phyloP scores from a whole-genome alignment of 1,140 invertebrate genomes.

The Pseudomyrmex dendroicus region DNA sequence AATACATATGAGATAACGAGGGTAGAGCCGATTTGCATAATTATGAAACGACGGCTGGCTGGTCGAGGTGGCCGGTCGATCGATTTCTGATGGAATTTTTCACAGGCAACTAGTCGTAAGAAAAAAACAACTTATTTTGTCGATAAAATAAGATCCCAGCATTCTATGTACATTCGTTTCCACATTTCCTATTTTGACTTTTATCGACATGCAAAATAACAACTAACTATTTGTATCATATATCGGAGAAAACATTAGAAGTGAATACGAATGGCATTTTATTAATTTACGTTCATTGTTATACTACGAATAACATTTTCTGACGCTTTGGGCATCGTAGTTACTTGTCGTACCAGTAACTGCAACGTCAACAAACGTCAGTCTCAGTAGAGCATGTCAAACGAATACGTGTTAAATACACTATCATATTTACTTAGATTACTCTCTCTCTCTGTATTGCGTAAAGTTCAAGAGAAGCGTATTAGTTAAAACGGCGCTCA shows the following conservation, averaged over 20 bases:
- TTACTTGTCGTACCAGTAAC: not conserved
- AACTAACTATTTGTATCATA: slow-evolving; percentile 3
- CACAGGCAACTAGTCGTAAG: slow-evolving; percentile 46
- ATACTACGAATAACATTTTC: slow-evolving; percentile 31
- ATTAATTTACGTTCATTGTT: slow-evolving; percentile 22
- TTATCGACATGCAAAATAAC: slow-evolving; percentile 53
- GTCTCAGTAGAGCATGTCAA: not conserved
- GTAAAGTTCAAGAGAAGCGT: slow-evolving; percentile 16
- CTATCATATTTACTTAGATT: slow-evolving; percentile 33
- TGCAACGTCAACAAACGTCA: not conserved
- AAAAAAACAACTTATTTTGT: slow-evolving; percentile 62
- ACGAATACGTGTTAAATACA: slow-evolving; percentile 24
- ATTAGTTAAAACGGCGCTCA: slow-evolving; percentile 43
- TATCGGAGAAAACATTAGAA: slow-evolving; percentile 21
- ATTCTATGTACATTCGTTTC: slow-evolving; percentile 35
- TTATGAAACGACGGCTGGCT: slow-evolving; percentile 69
- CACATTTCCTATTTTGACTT: slow-evolving; percentile 30
- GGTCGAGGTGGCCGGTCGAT: slow-evolving; percentile 65
- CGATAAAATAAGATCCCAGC: slow-evolving; percentile 57
- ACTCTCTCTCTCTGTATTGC: not conserved
- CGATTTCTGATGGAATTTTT: slow-evolving; percentile 77
- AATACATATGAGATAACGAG: slow-evolving; percentile 45
- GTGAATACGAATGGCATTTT: not conserved
- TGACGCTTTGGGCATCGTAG: not conserved
- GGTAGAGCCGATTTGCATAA: slow-evolving; percentile 74